Evolutionary conservation across 2,113 vertebrate genomes (phyloP), one percentile per base, ranked within the genome.

Genomic region (Saguinus imperator): DNA sequence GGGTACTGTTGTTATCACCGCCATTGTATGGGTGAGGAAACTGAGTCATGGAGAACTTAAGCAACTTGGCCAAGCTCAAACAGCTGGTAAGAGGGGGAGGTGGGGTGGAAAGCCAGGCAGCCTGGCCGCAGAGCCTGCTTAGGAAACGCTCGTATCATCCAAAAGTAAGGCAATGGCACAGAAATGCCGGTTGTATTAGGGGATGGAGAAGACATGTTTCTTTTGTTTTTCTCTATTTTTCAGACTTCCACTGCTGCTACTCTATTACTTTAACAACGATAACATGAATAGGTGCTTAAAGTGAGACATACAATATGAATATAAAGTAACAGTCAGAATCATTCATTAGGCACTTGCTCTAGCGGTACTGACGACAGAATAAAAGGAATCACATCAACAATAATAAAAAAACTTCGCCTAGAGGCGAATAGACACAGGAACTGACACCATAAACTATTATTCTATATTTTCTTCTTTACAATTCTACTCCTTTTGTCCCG

Each of bases 301-400:
- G 80, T 57, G 80, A 77, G 57, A 43, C 50, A 48, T 50, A 32
- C 40, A 88, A 79, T 37, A 40, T 55, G n/a, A 76, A 52, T 57
- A 87, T 72, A 66, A 93, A 94, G 81, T 52, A 85, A 73, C 80
- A 77, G 70, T 85, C 85, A 73, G 95, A 96, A 35, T 79, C 64
- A 29, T 58, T 87, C 72, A 61, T 70, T 87, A 85, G 86, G 94
- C 79, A 66, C 81, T 77, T 95, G 43, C 37, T 35, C 11, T 45
- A 52, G 2, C 66, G 73, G n/a, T 43, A 3, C 76, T 61, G 80
- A 94, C 76, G 94, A 52, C 35, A 58, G 61, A 73, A 87, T 87
- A 52, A 83, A 93, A 83, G 52, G 43, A 89, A 87, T 87, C 92
- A 50, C 83, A 83, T 90, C 84, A 68, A 87, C 48, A 40, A 85